Evolutionary conservation across 2,113 vertebrate species (phyloP), one percentile per base, ranked within the genome.

Genomic region (Diphyllodes magnificus): DNA sequence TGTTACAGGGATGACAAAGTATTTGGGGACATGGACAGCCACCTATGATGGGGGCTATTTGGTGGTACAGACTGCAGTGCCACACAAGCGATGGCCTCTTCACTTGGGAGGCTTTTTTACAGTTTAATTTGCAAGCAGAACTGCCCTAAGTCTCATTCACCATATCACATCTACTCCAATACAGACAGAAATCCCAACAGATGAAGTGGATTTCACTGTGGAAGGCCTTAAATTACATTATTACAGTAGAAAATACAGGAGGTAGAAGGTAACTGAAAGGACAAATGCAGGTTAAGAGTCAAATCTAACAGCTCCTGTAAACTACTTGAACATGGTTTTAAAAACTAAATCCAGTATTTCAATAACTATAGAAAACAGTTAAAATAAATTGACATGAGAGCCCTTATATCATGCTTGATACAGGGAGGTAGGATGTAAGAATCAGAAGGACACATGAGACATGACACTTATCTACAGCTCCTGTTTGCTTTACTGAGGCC

Each of bases 201-300:
- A 97, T 97, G 98, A 98, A 97, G 97, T 97, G 94, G 98, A 98
- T 97, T 97, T 98, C 89, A 96, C 96, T 84, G 89, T 97, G 95
- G 98, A 98, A 98, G 98, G 98, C 98, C 97, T 98, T 98, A 98
- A 98, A 98, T 98, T 98, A 98, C 96, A 96, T 98, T 95, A 97
- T 98, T 98, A 98, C 98, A 98, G 97, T 98, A 98, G 98, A 98
- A 98, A 98, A 98, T 98, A 98, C 97, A 98, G 98, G 98, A 99
- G 98, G 98, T 98, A 98, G 98, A 98, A 98, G 93, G 98, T 94
- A 98, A 98, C 98, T 95, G 95, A 98, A 98, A 98, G 95, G 97
- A 98, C 97, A 96, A 98, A 98, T 97, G 97, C 95, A 97, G 96
- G 88, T 96, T 97, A 97, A 96, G 94, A 97, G 97, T 98, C 94